phyloP scores from a whole-genome alignment of 2,888 invertebrate species.

The Lumbricus terrestris region DNA sequence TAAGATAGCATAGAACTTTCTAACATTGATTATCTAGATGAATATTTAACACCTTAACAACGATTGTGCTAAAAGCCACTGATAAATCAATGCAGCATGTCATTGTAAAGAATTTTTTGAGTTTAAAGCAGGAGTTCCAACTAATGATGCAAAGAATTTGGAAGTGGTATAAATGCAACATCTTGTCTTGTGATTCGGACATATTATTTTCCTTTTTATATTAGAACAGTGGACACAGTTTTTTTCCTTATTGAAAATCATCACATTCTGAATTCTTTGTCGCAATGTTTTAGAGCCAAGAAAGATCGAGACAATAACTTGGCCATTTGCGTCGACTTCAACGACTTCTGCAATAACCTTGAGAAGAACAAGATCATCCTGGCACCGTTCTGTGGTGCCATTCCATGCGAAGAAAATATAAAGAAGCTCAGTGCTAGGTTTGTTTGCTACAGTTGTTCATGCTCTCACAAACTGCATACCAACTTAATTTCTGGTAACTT shows the following conservation, averaged over 20 bases:
- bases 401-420: constrained; percentile 87
- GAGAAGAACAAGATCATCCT: constrained; percentile 88
- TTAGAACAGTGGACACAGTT: not conserved
- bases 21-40: not conserved
- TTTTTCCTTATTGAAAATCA: not conserved
- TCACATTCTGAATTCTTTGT: not conserved
- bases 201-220: not conserved
- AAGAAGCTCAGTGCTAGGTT: constrained; percentile 91
- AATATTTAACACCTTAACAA: not conserved
- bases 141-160: no score
- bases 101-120: not conserved
- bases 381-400: constrained; percentile 90
- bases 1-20: not conserved
- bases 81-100: no score
- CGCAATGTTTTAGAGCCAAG: constrained; percentile 30
- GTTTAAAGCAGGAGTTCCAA: not conserved
- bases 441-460: constrained; percentile 30
- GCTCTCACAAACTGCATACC: no score
- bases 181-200: not conserved
- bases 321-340: constrained; percentile 75
- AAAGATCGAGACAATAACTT: constrained; percentile 75
- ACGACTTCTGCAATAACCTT: constrained; percentile 74
- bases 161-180: not conserved
- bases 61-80: no score
- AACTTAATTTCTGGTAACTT: no score